Base-by-base conservation (phyloP, 1,140 invertebrate species). In the Caenorhabditis latens region DNA sequence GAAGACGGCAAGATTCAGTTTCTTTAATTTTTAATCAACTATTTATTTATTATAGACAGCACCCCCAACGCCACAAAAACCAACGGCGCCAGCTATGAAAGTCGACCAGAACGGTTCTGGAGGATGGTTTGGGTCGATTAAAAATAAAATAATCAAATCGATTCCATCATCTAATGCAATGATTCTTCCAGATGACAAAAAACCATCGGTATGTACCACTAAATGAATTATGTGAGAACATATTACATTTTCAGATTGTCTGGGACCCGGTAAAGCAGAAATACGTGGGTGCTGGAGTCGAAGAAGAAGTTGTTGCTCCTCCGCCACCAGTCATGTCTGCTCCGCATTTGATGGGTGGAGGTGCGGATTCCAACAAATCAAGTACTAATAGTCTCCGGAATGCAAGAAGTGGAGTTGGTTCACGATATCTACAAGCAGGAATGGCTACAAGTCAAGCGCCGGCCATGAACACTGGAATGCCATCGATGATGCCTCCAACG, bases 361-460 rank as follows among this genome's bases (percentile, higher is more conserved):
- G 46, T 50, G 11, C 43, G 16, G 71, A 79, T 79, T 79, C 71
- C 9, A 79, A 79, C n/a, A 79, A 79, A 24, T 79, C 71, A 5
- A 79, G 71, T 24, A 79, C 71, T 4, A 79, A 50, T 24, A 79
- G 71, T 79, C 71, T 79, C 4, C 71, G 46, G 5, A 79, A 42
- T 50, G 71, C 71, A 4, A 79, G 71, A 79, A 79, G 71, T 32
- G 43, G 46, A 24, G 71, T 50, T 24, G 46, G 71, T 0, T 79
- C 71, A 11, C 19, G 71, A 8, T 79, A 79, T 79, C 46, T 50
- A 3, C 46, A 50, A 50, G n/a, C 46, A 11, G 71, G 71, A 50
- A 79, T 79, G 71, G n/a, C 71, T 24, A 79, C 71, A 11, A 79
- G 71, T 53, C 71, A 79, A 79, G 16, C 67, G 24, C 67, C 67